Percentiles rank a stretch among this genome's conserved stretches.
Conservation (phyloP, 2,113 vertebrate genomes). For the Neotragus pygmaeus region DNA sequence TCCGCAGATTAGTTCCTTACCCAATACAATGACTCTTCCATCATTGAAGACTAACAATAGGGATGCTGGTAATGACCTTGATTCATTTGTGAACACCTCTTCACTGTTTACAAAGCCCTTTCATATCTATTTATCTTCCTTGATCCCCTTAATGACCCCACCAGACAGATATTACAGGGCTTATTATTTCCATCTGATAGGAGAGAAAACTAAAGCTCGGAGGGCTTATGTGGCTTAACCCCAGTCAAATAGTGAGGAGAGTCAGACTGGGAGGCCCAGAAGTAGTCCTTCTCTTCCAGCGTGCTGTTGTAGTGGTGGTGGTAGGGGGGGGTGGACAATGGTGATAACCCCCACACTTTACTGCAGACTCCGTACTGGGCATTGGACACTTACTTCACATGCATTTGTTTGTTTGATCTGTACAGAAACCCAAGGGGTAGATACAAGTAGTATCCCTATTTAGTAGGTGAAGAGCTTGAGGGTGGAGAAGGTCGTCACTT, state of each 20-base stretch:
- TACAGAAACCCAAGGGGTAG: background rate
- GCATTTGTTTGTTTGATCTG: background rate
- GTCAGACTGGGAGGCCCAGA: background rate
- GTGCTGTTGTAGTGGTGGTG: rapidly evolving
- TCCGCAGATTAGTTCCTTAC: background rate
- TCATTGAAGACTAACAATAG: background rate
- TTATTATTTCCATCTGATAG: background rate
- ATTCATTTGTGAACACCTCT: background rate
- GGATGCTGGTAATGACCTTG: background rate
- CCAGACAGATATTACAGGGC: background rate
- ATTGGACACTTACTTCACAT: background rate
- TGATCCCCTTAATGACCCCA: background rate
- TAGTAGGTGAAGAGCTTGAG: background rate
- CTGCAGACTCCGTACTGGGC: background rate
- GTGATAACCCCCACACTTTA: background rate
- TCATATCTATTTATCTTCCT: background rate
- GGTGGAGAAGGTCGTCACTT: background rate
- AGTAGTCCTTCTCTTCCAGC: background rate
- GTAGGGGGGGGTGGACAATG: rapidly evolving
- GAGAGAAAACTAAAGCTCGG: background rate
- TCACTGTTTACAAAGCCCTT: conserved; percentile 24
- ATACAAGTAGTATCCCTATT: background rate
- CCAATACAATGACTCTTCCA: background rate
- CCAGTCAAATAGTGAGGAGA: background rate
- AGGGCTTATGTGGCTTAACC: background rate